Conservation (phyloP, 1,140 invertebrate genomes). For the Fopius arisanus region DNA sequence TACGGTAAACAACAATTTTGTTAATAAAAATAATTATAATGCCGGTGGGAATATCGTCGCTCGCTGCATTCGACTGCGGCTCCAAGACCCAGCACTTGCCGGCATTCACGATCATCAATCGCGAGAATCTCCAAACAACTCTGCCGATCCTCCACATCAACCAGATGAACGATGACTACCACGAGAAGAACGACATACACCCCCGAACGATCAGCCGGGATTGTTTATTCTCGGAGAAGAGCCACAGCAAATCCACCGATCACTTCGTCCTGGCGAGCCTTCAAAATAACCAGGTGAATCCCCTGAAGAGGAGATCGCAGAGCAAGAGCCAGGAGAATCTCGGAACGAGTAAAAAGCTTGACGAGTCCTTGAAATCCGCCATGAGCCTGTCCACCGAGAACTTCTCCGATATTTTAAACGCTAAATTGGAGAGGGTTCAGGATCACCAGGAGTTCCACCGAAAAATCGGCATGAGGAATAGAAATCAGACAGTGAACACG, state of each 20-base stretch:
- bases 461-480: constrained; percentile 32
- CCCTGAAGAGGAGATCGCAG: constrained; percentile 47
- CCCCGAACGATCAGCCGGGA: constrained; percentile 42
- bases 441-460: constrained; percentile 60
- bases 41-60: constrained; percentile 33
- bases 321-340: constrained; percentile 62
- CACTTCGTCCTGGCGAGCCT: constrained; percentile 50
- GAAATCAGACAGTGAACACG: background rate
- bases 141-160: constrained; percentile 50
- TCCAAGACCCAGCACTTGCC: constrained; percentile 41
- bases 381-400: constrained; percentile 58
- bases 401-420: constrained; percentile 72
- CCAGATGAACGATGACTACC: constrained; percentile 26
- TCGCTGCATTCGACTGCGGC: constrained; percentile 36
- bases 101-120: constrained; percentile 55
- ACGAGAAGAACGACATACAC: constrained; percentile 37
- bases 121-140: constrained; percentile 50
- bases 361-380: constrained; percentile 29
- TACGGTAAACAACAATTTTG: no score
- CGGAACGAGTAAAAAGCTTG: constrained; percentile 30
- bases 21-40: constrained; percentile 14
- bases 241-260: constrained; percentile 56
- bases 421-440: constrained; percentile 70
- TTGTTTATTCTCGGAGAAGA: constrained; percentile 40
- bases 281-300: constrained; percentile 52